Evolutionary conservation across 2,797 vertebrate species (phyloP), one percentile per base, ranked within the genome.

Genomic region (Cyprinella venusta): DNA sequence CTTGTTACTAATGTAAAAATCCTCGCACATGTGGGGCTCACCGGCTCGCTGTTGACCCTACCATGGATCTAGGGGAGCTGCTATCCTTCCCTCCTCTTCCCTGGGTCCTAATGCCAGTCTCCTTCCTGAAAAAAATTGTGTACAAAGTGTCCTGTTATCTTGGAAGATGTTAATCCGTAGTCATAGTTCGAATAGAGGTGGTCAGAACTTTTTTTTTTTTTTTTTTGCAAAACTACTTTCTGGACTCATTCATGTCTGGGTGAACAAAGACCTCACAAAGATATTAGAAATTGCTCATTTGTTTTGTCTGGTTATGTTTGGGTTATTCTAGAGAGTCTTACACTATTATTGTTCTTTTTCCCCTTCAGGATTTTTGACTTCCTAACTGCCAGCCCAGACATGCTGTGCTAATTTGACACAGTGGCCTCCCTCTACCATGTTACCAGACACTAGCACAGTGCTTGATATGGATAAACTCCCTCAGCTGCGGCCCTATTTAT

Each of bases 1-100:
- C 96, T 98, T 99, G 97, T 99, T 98, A 98, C 97, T 95, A 92
- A 93, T 95, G 92, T 94, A 90, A 92, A 93, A 94, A 92, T 86
- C 78, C 80, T 86, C 78, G 30, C 79, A 69, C 80, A 83, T n/a
- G 82, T 76, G 88, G 88, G 86, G 86, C 85, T 87, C 82, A 52
- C 59, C 67, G 83, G 86, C 88, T 89, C 88, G 84, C 88, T 89
- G 88, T 87, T 87, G 86, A 85, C 88, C 85, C 85, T 87, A 86
- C 61, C 64, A 86, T 3, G 70, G 86, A 85, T 85, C 84, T 87
- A 85, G 82, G 86, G 86, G 80, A 84, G 79, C 79, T 80, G 84
- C 78, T 70, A 59, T 77, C 67, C 71, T 80, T 78, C 78, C 79
- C 83, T 82, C 74, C 54, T 85, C 80, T 87, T 75, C 84, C 83